A percentile compares a stretch with the other conserved stretches of the same genome.
Evolutionary conservation across 2,113 vertebrate species (phyloP).

Genomic region (Scortum barcoo): DNA sequence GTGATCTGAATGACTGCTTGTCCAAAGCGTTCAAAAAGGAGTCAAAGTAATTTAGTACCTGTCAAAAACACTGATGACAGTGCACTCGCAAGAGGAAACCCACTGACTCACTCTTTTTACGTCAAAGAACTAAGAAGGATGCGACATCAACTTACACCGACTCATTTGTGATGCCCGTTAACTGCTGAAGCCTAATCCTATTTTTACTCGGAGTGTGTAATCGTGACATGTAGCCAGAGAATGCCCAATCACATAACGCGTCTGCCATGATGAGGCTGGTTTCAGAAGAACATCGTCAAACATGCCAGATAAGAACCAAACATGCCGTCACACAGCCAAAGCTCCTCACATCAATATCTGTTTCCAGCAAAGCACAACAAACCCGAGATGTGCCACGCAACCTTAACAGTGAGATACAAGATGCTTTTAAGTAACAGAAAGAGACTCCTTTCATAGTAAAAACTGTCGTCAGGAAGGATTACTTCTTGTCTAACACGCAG

Average conservation of each 20-base stretch:
- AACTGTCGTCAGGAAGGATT: conserved; percentile 44
- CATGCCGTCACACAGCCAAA: conserved; percentile 34
- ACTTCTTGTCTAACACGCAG: conserved; percentile 16
- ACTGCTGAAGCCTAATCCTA: conserved; percentile 51
- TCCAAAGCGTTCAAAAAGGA: conserved; percentile 16
- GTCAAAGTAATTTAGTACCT: conserved; percentile 29
- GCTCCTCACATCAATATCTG: conserved; percentile 21
- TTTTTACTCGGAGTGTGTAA: conserved; percentile 40
- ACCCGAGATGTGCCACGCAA: conserved; percentile 11
- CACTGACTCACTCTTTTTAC: conserved; percentile 9
- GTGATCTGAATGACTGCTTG: conserved; percentile 25
- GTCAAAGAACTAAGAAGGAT: conserved; percentile 14
- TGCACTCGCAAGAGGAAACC: background rate
- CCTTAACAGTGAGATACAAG: conserved; percentile 20
- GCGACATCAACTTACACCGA: conserved; percentile 14
- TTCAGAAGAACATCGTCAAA: conserved; percentile 26
- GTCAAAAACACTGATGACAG: conserved; percentile 37
- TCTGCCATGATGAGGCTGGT: conserved; percentile 27
- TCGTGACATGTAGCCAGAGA: conserved; percentile 34
- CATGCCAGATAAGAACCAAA: conserved; percentile 40
- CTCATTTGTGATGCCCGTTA: conserved; percentile 38
- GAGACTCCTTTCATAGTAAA: conserved; percentile 6
- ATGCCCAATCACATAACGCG: conserved; percentile 17
- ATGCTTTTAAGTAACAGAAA: conserved; percentile 34
- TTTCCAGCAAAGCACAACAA: conserved; percentile 45